Evolutionary conservation across 1,140 invertebrate genomes (phyloP).

Genomic region (honey bee (Apis mellifera)): DNA sequence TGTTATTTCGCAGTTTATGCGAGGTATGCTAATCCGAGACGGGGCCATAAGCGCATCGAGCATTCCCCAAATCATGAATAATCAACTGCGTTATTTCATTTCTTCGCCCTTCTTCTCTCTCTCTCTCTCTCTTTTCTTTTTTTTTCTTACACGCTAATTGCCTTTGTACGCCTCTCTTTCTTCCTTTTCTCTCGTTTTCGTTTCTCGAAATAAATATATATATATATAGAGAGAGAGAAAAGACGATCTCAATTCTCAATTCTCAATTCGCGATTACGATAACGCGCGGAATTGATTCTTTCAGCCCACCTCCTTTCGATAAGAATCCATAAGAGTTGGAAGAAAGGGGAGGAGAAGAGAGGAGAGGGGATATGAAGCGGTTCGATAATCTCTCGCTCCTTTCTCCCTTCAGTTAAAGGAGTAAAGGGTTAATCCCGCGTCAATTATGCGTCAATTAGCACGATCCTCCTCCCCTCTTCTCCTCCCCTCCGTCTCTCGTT

Average conservation of each 20-base stretch:
- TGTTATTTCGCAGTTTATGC: conserved; percentile 75
- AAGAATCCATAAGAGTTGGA: not conserved
- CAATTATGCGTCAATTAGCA: conserved; percentile 28
- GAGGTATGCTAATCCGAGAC: conserved; percentile 68
- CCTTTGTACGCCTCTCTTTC: not conserved
- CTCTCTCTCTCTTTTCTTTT: not conserved
- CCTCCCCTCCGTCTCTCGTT: not conserved
- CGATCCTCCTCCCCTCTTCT: not conserved
- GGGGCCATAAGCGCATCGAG: conserved; percentile 38
- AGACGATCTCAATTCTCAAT: not conserved
- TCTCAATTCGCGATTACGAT: not conserved
- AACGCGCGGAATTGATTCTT: not conserved
- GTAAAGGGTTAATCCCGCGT: not conserved
- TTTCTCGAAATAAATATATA: too few relatives aligned
- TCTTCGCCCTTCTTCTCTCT: not conserved
- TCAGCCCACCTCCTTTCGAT: not conserved
- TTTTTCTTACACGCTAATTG: not conserved
- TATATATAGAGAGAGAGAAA: too few relatives aligned
- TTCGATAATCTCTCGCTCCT: conserved; percentile 7
- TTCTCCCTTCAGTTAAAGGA: not conserved
- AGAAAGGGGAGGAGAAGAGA: not conserved
- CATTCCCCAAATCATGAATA: conserved; percentile 66
- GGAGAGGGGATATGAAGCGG: not conserved
- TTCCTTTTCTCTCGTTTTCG: too few relatives aligned
- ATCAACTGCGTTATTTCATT: conserved; percentile 31